phyloP scores from a whole-genome alignment of 2,797 vertebrate genomes.

The Dicrostonyx torquatus region DNA sequence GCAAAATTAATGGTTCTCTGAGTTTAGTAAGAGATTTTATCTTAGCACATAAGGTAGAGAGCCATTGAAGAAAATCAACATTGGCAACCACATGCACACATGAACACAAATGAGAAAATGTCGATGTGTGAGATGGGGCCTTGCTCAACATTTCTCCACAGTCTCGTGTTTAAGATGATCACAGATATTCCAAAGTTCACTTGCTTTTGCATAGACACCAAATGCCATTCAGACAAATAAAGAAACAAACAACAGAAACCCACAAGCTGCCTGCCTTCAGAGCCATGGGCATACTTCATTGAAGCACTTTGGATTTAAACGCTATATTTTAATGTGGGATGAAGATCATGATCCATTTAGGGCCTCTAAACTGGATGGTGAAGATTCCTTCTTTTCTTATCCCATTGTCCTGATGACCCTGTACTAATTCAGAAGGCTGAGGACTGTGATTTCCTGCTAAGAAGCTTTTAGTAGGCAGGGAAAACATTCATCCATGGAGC shows the following conservation, averaged over 20 bases:
- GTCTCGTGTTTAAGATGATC: neutral
- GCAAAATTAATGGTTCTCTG: neutral
- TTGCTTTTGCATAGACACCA: neutral
- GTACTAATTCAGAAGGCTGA: neutral
- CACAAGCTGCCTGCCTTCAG: neutral
- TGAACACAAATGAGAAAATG: neutral
- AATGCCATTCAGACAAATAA: neutral
- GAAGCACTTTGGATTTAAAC: neutral
- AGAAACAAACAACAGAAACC: neutral
- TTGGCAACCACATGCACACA: neutral
- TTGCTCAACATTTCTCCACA: neutral
- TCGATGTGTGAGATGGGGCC: neutral
- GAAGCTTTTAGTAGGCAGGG: too few relatives aligned
- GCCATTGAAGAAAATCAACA: neutral
- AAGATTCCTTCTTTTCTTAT: neutral
- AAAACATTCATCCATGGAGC: fast-evolving
- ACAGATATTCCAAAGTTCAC: neutral
- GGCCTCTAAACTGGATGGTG: neutral
- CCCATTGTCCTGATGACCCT: neutral
- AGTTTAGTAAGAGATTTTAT: neutral
- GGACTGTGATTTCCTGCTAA: neutral
- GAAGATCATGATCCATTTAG: neutral
- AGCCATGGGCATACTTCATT: neutral
- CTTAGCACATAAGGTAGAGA: neutral
- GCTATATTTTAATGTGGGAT: neutral